These are phyloP conservation scores for Heliconius hermathena DNA, from an alignment of 1,140 invertebrate species.

Conservation along the genomic window DNA sequence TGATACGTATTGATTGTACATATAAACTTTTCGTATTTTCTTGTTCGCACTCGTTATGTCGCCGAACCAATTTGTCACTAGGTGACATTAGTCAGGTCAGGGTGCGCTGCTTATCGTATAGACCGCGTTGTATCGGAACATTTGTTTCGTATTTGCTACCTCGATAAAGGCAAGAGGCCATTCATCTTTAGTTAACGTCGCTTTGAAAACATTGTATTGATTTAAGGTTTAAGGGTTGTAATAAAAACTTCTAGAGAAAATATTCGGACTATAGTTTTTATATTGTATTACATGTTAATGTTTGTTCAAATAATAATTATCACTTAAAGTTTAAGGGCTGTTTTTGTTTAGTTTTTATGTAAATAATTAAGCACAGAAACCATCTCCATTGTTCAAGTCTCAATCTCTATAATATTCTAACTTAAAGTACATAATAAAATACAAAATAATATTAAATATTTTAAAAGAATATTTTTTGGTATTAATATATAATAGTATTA, in stretches of 20 bases:
- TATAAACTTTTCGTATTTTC: not conserved
- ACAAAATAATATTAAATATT: too few species aligned
- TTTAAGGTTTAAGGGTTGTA: not conserved
- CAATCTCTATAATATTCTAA: too few species aligned
- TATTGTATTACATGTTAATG: too few species aligned
- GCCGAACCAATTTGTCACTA: conserved; percentile 9
- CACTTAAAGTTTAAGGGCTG: too few species aligned
- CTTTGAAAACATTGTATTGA: conserved; percentile 6
- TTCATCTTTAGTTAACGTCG: conserved; percentile 14
- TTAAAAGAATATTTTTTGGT: too few species aligned
- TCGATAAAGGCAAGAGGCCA: not conserved
- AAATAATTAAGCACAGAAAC: not conserved
- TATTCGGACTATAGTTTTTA: not conserved
- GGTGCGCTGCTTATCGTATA: conserved; percentile 12
- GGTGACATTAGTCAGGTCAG: conserved; percentile 10
- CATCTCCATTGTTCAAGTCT: too few species aligned
- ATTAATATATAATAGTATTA: too few species aligned
- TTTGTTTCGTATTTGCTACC: conserved; percentile 17
- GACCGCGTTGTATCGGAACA: conserved; percentile 6
- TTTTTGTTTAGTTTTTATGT: too few species aligned
- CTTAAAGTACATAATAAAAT: too few species aligned
- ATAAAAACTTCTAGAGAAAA: not conserved
- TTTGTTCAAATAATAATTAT: too few species aligned
- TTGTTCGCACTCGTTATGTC: conserved; percentile 9
- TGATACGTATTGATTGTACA: not conserved